These are phyloP conservation scores for Brachionichthys hirsutus DNA, from an alignment of 2,113 vertebrate species.

Conservation along the genomic window DNA sequence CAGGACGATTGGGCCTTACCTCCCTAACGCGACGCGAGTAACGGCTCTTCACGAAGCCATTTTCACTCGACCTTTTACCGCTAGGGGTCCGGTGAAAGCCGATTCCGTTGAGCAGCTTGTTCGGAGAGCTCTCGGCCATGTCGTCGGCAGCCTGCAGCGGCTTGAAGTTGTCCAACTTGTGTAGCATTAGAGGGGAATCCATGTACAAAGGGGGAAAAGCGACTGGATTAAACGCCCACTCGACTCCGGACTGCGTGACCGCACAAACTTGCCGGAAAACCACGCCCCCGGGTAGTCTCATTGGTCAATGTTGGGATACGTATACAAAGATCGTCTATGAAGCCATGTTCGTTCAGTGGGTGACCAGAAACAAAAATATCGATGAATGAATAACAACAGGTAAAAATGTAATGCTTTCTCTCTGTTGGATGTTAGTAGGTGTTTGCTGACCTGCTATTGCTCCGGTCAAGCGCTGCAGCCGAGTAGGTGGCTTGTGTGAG, in stretches of 20 bases:
- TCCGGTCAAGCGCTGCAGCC: too few relatives aligned
- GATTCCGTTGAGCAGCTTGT: conserved; percentile 72
- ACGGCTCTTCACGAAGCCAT: conserved; percentile 77
- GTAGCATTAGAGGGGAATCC: conserved; percentile 38
- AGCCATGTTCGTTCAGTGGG: background rate
- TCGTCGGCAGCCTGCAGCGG: conserved; percentile 12
- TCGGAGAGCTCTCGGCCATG: conserved; percentile 76
- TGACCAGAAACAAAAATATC: too few relatives aligned
- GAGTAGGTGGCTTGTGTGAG: too few relatives aligned
- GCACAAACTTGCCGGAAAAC: conserved; percentile 45
- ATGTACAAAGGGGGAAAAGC: conserved; percentile 31
- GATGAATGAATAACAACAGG: too few relatives aligned
- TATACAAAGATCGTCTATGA: conserved; percentile 51
- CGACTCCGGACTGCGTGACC: conserved; percentile 46
- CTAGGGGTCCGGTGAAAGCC: conserved; percentile 57
- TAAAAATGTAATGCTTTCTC: too few relatives aligned
- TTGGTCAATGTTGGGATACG: conserved; percentile 36
- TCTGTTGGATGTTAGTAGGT: too few relatives aligned
- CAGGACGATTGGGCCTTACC: conserved; percentile 68
- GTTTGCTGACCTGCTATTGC: too few relatives aligned
- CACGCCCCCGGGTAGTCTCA: conserved; percentile 36
- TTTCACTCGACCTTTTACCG: conserved; percentile 62
- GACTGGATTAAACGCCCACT: conserved; percentile 58
- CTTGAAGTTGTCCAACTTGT: conserved; percentile 37
- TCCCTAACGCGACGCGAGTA: conserved; percentile 61